Evolutionary conservation across 1,140 invertebrate genomes (phyloP).

Genomic region (Atta cephalotes): DNA sequence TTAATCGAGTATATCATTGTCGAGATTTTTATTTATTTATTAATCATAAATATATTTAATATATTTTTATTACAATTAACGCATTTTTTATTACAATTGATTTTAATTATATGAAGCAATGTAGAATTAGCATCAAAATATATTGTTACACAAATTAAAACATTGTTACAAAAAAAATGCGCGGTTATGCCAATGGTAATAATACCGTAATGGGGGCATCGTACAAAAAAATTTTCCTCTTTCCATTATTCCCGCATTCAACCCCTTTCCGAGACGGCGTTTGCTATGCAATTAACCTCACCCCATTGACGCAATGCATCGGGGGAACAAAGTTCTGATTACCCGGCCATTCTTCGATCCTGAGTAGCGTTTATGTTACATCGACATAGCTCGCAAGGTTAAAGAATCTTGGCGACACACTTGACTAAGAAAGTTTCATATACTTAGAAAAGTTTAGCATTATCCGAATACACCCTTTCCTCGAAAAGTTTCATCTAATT

Average conservation of each 20-base stretch:
- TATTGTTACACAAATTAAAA: background rate
- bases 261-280: slow-evolving; percentile 20
- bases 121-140: background rate
- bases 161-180: background rate
- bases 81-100: background rate
- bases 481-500: slow-evolving; percentile 40
- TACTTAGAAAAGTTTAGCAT: slow-evolving; percentile 54
- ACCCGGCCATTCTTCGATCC: slow-evolving; percentile 68
- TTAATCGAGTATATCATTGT: slow-evolving; percentile 18
- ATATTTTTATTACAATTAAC: background rate
- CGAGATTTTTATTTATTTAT: slow-evolving; percentile 7
- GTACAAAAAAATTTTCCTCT: slow-evolving; percentile 11
- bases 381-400: slow-evolving; percentile 30
- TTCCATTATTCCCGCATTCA: slow-evolving; percentile 2
- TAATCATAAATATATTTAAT: background rate
- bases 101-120: background rate
- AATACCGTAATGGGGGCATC: background rate
- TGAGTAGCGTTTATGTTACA: slow-evolving; percentile 47
- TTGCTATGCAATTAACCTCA: slow-evolving; percentile 66
- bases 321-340: slow-evolving; percentile 61
- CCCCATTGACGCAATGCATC: slow-evolving; percentile 59
- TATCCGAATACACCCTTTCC: slow-evolving; percentile 31
- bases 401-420: slow-evolving; percentile 32
- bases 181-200: background rate
- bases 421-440: slow-evolving; percentile 33